Percentiles rank a stretch among this genome's conserved stretches.
phyloP scores from a whole-genome alignment of 2,113 vertebrate genomes.

The Corydoras sp. region DNA sequence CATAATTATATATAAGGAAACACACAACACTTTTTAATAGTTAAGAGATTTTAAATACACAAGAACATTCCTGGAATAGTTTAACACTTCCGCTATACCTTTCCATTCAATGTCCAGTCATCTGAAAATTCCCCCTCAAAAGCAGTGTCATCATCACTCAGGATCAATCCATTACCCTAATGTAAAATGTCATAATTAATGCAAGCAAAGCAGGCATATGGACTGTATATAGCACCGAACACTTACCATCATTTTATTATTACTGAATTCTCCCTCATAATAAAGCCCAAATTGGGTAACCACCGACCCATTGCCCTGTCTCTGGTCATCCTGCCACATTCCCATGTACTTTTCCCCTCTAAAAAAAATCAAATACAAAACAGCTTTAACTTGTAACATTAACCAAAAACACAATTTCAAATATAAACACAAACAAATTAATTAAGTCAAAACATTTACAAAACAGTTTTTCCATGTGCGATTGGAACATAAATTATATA shows the following conservation, averaged over 20 bases:
- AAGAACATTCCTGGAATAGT: not conserved
- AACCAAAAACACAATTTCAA: not conserved
- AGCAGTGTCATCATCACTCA: slow-evolving; percentile 89
- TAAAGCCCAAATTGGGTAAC: slow-evolving; percentile 91
- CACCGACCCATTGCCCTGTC: slow-evolving; percentile 82
- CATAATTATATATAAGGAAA: not conserved
- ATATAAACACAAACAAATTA: too few relatives aligned
- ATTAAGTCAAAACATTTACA: too few relatives aligned
- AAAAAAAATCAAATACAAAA: slow-evolving; percentile 9
- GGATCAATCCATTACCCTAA: slow-evolving; percentile 83
- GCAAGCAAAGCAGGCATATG: not conserved
- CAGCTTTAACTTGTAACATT: not conserved
- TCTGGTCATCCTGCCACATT: slow-evolving; percentile 85
- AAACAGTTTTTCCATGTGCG: too few relatives aligned
- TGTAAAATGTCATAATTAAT: not conserved
- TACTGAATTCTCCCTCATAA: slow-evolving; percentile 85
- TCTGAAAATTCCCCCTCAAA: slow-evolving; percentile 93
- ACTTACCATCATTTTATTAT: slow-evolving; percentile 94
- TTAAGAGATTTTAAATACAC: not conserved
- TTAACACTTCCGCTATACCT: slow-evolving; percentile 64
- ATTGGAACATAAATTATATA: too few relatives aligned
- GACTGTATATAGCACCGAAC: not conserved
- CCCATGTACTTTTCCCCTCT: slow-evolving; percentile 98
- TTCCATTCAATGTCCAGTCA: slow-evolving; percentile 87
- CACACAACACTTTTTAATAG: not conserved